Percentiles rank a stretch among this genome's conserved stretches.
Conservation (phyloP, 2,113 vertebrate species). For the Desmodus rotundus region DNA sequence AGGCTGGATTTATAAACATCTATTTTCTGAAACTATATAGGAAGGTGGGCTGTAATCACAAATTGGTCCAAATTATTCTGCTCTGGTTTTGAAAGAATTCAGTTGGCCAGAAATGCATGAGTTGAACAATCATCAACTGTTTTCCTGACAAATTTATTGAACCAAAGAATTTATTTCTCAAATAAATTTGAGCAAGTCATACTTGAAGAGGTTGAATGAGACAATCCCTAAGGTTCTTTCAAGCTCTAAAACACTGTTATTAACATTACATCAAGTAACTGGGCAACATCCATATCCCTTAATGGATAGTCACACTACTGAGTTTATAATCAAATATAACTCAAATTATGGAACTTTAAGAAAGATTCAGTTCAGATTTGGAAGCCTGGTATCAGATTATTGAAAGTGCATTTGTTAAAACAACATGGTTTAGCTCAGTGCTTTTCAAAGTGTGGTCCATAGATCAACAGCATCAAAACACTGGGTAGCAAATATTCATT, state of each 20-base stretch:
- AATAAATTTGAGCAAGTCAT: slow-evolving; percentile 25
- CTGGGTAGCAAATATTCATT: not conserved
- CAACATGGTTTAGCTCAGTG: not conserved
- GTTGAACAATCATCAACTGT: not conserved
- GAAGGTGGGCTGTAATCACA: not conserved
- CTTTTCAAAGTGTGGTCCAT: not conserved
- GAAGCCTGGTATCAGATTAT: not conserved
- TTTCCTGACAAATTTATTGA: slow-evolving; percentile 39
- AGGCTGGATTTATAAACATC: not conserved
- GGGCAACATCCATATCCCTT: not conserved
- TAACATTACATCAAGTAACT: not conserved
- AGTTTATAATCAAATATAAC: not conserved
- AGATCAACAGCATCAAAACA: not conserved
- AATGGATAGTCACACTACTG: not conserved
- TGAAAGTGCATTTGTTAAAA: not conserved
- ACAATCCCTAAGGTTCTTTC: not conserved
- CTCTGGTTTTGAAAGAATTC: slow-evolving; percentile 17
- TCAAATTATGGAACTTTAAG: not conserved
- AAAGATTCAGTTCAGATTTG: not conserved
- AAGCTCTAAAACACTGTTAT: slow-evolving; percentile 16
- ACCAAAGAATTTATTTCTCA: slow-evolving; percentile 46
- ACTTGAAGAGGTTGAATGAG: not conserved
- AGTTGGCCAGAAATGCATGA: not conserved
- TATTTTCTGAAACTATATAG: not conserved
- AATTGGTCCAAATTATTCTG: not conserved